Percentiles rank a stretch among this genome's conserved stretches.
phyloP scores from a whole-genome alignment of 2,888 invertebrate species.

The Andricus curvator region DNA sequence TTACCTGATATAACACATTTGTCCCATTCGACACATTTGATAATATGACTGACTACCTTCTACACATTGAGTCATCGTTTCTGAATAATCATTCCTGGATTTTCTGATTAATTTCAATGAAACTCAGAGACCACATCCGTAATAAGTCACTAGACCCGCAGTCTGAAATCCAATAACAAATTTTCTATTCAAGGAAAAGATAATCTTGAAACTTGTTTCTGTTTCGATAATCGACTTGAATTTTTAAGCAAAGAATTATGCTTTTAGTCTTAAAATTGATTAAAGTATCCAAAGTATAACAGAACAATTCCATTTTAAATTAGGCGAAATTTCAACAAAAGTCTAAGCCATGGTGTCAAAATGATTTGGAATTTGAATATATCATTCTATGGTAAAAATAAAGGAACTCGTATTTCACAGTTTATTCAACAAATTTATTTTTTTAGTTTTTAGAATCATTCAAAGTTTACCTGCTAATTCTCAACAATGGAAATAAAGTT shows the following conservation, averaged over 20 bases:
- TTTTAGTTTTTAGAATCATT: no score
- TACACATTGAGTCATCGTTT: slow-evolving; percentile 60
- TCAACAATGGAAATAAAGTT: no score
- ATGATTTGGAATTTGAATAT: no score
- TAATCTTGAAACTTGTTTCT: background rate
- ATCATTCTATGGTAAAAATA: no score
- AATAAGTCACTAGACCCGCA: background rate
- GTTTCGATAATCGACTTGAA: no score
- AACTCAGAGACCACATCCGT: slow-evolving; percentile 20
- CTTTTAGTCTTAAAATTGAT: background rate
- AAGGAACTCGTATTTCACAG: no score
- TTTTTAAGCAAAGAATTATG: background rate
- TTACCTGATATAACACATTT: slow-evolving; percentile 14
- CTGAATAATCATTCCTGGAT: slow-evolving; percentile 60
- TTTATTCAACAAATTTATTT: no score
- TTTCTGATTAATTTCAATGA: slow-evolving; percentile 20
- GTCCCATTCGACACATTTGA: background rate
- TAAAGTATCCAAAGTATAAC: no score
- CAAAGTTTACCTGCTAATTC: no score
- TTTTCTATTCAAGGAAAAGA: background rate
- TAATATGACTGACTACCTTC: background rate
- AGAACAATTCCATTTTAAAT: no score
- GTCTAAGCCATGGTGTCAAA: no score
- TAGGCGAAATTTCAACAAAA: no score
- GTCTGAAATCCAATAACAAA: background rate